Evolutionary conservation across 2,797 vertebrate species (phyloP), one percentile per base, ranked within the genome.

Genomic region (Notolepis coatsorum): DNA sequence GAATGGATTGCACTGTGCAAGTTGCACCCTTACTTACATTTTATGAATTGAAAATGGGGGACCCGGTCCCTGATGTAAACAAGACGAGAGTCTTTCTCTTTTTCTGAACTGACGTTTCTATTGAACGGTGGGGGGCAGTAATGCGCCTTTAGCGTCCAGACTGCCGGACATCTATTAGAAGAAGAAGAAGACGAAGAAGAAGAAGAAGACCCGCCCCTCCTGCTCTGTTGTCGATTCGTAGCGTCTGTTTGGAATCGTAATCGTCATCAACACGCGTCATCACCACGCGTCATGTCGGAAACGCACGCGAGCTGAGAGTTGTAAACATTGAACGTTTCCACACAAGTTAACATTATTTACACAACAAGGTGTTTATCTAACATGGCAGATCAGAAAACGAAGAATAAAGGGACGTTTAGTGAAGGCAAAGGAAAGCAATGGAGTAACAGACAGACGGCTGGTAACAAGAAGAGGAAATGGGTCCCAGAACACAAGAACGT

Each of bases 391-490:
- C 33, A 37, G n/a, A 81, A 66, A 65, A 73, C 7, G 15, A 89
- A 79, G 37, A 74, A 7, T n/a, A 82, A 72, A 56, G 37, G 47
- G 0, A 68, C 38, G 9, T 37, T 78, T 9, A 86, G 81, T 71
- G 50, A 35, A 1, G 58, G 47, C 0, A 71, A 54, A 13, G 52
- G 61, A 42, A 80, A 52, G 3, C 74, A 71, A 9, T 2, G 31
- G 0, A 71, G 79, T 10, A 37, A 7, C 0, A 39, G 24, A 13
- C 7, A 7, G 0, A 63, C 71, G 0, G 72, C 52, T 49, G 61
- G 69, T 0, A 66, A 71, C 6, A 86, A 69, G 45, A 92, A 89
- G 49, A 87, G 52, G 42, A 92, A 90, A 77, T 93, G 92, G 89
- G 8, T 75, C 8, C 84, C 80, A 0, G 87, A 87, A 0, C 15